Conservation (phyloP, 92 coral and sea anemone genomes). For the Porites divaricata region DNA sequence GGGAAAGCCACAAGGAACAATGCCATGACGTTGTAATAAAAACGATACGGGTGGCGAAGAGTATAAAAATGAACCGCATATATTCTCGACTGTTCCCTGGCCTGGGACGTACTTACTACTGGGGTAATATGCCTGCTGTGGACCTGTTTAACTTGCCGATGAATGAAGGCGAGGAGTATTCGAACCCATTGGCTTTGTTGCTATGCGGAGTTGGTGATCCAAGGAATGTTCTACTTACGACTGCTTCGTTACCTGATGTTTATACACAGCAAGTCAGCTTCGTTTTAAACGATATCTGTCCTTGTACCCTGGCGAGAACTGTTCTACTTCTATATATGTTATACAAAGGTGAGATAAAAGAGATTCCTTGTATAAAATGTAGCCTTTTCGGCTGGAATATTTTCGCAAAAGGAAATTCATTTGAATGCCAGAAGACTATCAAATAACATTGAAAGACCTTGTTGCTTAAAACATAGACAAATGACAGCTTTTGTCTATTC, state of each 20-base stretch:
- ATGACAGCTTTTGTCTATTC: no score
- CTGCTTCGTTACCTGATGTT: slow-evolving; percentile 61
- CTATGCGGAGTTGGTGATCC: slow-evolving; percentile 87
- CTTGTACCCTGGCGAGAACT: slow-evolving; percentile 77
- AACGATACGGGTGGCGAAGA: slow-evolving; percentile 16
- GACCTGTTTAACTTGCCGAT: slow-evolving; percentile 74
- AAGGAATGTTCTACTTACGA: slow-evolving; percentile 66
- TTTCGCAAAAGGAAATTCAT: no score
- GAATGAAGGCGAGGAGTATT: slow-evolving; percentile 73
- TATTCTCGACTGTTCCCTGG: not conserved
- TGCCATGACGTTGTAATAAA: slow-evolving; percentile 50
- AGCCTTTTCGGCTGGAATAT: no score
- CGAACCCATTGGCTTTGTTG: slow-evolving; percentile 55
- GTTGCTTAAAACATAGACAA: no score
- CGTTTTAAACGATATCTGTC: slow-evolving; percentile 72
- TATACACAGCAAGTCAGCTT: slow-evolving; percentile 60
- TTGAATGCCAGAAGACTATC: no score
- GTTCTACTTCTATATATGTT: slow-evolving; percentile 78
- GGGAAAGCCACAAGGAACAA: slow-evolving; percentile 51
- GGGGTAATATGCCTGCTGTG: slow-evolving; percentile 83
- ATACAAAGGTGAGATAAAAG: slow-evolving; percentile 51
- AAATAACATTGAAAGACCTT: no score
- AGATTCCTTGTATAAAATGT: no score
- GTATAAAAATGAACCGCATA: slow-evolving; percentile 11
- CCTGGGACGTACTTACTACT: slow-evolving; percentile 47